Evolutionary conservation across 2,113 vertebrate genomes (phyloP).

Genomic region (Hippocampus comes): DNA sequence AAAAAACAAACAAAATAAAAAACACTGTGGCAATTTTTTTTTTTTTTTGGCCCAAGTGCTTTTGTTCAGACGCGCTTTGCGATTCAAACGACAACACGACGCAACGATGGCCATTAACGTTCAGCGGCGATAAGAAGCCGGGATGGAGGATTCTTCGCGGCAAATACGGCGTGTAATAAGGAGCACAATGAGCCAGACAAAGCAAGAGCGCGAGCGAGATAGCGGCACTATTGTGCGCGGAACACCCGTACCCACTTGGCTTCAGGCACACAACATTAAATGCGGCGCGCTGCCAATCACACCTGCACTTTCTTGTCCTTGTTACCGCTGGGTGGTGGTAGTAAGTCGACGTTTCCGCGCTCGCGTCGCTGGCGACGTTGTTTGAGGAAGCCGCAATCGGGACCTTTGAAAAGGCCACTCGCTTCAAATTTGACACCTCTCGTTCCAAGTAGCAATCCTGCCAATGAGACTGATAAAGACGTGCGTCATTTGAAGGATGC

Average conservation of each 20-base stretch:
- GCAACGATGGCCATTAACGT: conserved; percentile 61
- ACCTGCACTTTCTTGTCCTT: conserved; percentile 56
- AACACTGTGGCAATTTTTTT: neutral
- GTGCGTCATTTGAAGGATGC: too few species aligned
- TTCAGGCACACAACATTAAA: conserved; percentile 71
- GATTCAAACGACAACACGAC: neutral
- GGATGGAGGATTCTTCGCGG: conserved; percentile 54
- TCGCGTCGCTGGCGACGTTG: neutral
- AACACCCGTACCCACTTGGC: conserved; percentile 55
- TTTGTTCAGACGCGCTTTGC: neutral
- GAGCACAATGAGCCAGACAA: conserved; percentile 65
- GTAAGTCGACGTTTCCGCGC: conserved; percentile 37
- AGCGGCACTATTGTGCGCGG: conserved; percentile 57
- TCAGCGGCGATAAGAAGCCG: conserved; percentile 57
- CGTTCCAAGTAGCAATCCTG: too few species aligned
- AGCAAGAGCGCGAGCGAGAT: conserved; percentile 54
- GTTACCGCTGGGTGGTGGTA: conserved; percentile 75
- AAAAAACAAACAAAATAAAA: too few species aligned
- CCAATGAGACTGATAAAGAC: too few species aligned
- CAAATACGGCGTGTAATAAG: conserved; percentile 65
- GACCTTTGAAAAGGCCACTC: neutral
- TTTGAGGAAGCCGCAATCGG: neutral
- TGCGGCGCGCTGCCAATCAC: conserved; percentile 68
- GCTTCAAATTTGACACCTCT: too few species aligned
- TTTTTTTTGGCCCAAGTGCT: neutral